phyloP scores from a whole-genome alignment of 2,113 vertebrate genomes.

The Dasyurus viverrinus region DNA sequence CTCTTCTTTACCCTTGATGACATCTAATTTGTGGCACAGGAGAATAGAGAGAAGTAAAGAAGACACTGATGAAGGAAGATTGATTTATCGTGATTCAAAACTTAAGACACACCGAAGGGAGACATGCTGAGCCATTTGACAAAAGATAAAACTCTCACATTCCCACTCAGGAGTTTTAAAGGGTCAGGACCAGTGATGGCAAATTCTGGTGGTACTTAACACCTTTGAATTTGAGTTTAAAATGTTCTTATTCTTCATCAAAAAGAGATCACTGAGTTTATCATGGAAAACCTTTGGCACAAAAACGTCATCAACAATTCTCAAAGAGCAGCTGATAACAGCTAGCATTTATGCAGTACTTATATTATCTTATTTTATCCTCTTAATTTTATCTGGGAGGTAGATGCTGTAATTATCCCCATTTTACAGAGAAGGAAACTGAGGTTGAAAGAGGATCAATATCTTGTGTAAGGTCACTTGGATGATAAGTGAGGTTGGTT shows the following conservation, averaged over 20 bases:
- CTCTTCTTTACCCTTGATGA: background rate
- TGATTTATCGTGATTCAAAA: background rate
- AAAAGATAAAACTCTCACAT: background rate
- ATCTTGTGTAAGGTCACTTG: background rate
- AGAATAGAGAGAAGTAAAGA: background rate
- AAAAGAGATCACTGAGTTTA: background rate
- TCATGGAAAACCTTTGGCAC: background rate
- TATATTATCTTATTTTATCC: background rate
- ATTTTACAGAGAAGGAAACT: background rate
- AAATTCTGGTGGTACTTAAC: background rate
- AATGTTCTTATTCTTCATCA: conserved; percentile 5
- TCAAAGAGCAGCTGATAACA: background rate
- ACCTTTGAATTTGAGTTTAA: background rate
- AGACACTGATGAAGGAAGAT: background rate
- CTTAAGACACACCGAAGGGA: background rate
- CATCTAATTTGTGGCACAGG: background rate
- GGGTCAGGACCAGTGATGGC: background rate
- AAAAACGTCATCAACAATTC: background rate
- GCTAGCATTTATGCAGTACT: background rate
- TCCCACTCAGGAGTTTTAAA: conserved; percentile 8
- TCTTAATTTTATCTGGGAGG: background rate
- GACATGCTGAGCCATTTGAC: background rate
- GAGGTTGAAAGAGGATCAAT: background rate
- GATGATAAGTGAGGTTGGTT: background rate
- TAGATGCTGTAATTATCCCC: background rate